phyloP scores from a whole-genome alignment of 92 coral and sea anemone species.

The Siderastrea radians region DNA sequence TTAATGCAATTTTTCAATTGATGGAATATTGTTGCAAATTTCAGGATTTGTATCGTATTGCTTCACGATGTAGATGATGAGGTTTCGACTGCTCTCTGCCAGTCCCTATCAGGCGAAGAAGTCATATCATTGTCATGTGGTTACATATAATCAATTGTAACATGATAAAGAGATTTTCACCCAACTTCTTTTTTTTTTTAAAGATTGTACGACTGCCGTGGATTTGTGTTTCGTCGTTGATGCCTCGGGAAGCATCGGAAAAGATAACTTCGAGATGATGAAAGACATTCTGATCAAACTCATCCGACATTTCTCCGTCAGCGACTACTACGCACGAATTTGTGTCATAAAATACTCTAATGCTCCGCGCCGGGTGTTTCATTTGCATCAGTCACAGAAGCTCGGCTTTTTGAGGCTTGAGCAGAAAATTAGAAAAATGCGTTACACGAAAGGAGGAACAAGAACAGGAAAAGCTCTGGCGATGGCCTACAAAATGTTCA shows the following conservation, averaged over 20 bases:
- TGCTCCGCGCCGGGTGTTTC: neutral
- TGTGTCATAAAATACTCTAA: slow-evolving; percentile 27
- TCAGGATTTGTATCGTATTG: no score
- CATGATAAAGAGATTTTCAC: no score
- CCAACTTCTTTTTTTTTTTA: neutral
- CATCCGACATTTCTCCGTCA: slow-evolving; percentile 34
- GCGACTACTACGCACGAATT: slow-evolving; percentile 5
- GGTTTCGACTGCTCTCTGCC: no score
- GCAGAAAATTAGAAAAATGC: neutral
- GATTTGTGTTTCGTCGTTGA: slow-evolving; percentile 38
- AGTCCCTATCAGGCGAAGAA: no score
- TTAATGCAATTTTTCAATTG: no score
- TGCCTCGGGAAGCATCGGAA: slow-evolving; percentile 45
- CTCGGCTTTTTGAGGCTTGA: neutral
- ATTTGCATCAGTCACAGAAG: neutral
- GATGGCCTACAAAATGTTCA: slow-evolving; percentile 15
- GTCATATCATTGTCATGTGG: no score
- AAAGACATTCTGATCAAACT: neutral
- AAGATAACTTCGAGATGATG: neutral
- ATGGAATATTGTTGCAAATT: no score
- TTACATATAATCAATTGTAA: no score
- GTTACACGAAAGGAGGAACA: slow-evolving; percentile 7
- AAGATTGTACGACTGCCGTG: slow-evolving; percentile 42
- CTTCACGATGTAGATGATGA: no score
- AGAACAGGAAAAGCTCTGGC: slow-evolving; percentile 21